Evolutionary conservation across 2,113 vertebrate species (phyloP), one percentile per base, ranked within the genome.

Genomic region (Saguinus imperator): DNA sequence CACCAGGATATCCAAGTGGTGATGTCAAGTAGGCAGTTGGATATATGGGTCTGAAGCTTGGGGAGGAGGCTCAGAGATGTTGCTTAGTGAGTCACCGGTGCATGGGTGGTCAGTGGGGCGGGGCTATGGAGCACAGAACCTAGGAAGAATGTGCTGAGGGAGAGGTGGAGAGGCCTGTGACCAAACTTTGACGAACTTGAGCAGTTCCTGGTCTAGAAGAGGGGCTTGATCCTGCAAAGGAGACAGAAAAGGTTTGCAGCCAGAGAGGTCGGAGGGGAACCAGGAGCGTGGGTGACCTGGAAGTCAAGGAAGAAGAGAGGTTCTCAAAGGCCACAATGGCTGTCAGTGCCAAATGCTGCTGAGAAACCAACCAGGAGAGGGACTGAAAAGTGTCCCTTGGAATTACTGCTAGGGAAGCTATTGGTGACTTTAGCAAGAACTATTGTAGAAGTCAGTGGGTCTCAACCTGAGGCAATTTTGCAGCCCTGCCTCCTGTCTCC

Each of bases 401-500:
- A 5, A 45, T 55, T n/a, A 57, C 43, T 58, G 50, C 55, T 7
- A 1, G 27, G 35, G 64, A 89, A 35, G 18, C 25, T 77, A 23
- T 5, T 4, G n/a, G 85, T 9, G 20, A 55, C 77, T 52, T 85
- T 6, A 85, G 81, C 87, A 79, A 55, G 43, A 48, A 7, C 11
- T 72, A 32, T 37, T 61, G 4, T 14, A 0, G 50, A 29, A 81
- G 48, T 23, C 12, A 14, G 29, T 40, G 58, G 48, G 13, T 73
- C 37, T 80, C 64, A 23, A 35, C 37, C 40, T 8, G 58, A 72
- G 61, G 61, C 1, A 2, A 3, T 43, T 61, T n/a, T 85, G 72
- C 21, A 27, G n/a, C 61, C 16, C n/a, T 23, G 20, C 1, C 6
- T 17, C 13, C 8, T 20, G 6, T 3, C 75, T 6, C 13, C 0